phyloP scores from a whole-genome alignment of 2,113 vertebrate genomes.

The Smithornis capensis region DNA sequence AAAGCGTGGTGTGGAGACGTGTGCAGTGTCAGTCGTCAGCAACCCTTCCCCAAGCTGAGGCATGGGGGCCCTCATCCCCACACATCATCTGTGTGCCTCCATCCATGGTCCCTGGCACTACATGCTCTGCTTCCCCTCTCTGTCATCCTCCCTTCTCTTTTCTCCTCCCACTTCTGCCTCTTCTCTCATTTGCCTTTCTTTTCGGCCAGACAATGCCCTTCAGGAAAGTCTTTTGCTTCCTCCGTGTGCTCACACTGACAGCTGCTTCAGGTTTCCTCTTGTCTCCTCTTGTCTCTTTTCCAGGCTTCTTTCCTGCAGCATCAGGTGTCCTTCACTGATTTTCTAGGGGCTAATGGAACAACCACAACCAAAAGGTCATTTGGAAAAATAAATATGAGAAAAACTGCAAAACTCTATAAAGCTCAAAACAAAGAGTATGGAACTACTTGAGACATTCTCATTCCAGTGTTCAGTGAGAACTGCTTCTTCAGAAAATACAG shows the following conservation, averaged over 20 bases:
- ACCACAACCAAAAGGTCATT: background rate
- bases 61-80: background rate
- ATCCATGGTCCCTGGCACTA: background rate
- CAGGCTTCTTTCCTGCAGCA: background rate
- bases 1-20: accelerated
- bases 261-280: background rate
- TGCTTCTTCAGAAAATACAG: background rate
- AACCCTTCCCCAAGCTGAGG: background rate
- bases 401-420: background rate
- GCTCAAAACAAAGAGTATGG: background rate
- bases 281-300: background rate
- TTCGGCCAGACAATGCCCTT: background rate
- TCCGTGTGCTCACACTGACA: background rate
- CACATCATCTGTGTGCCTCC: background rate
- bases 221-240: background rate
- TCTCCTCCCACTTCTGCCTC: background rate
- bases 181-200: background rate
- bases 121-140: background rate
- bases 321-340: background rate
- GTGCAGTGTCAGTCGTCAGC: background rate
- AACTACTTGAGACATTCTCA: background rate
- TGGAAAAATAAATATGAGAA: background rate
- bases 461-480: background rate
- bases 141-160: background rate
- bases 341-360: background rate